Percentiles rank a stretch among this genome's conserved stretches.
Conservation (phyloP, 2,797 vertebrate species). For the Molossus alvarezi region DNA sequence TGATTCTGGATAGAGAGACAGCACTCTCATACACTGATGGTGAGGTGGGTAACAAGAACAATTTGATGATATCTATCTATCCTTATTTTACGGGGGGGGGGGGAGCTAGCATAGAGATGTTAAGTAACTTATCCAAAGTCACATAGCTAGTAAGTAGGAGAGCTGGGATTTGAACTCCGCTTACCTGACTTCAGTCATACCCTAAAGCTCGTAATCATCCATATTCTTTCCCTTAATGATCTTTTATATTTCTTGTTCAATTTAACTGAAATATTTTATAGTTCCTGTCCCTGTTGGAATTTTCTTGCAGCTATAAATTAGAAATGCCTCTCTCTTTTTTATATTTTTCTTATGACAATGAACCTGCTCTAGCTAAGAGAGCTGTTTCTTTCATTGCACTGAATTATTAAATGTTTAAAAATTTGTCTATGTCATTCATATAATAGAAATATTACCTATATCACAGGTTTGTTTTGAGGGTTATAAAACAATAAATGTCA, state of each 20-base stretch:
- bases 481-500: not conserved
- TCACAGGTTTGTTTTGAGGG: conserved; percentile 26
- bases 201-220: conserved; percentile 6
- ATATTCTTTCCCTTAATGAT: conserved; percentile 10
- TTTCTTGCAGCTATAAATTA: conserved; percentile 32
- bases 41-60: conserved; percentile 11
- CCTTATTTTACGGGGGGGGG: not conserved
- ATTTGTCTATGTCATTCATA: not conserved
- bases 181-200: not conserved
- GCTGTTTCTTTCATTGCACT: conserved; percentile 8
- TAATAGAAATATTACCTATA: not conserved
- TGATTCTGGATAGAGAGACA: not conserved
- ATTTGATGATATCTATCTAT: not conserved
- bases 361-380: conserved; percentile 47
- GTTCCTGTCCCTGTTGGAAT: conserved; percentile 5
- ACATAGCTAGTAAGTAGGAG: not conserved
- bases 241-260: not conserved
- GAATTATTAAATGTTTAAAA: conserved; percentile 20
- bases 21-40: conserved; percentile 14
- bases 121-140: conserved; percentile 32
- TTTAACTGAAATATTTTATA: conserved; percentile 47
- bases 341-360: conserved; percentile 57
- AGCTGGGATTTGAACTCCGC: conserved; percentile 15
- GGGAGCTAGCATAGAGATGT: conserved; percentile 20
- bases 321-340: conserved; percentile 9